Conservation (phyloP, 1,140 invertebrate species). For the Drosophila hydei region DNA sequence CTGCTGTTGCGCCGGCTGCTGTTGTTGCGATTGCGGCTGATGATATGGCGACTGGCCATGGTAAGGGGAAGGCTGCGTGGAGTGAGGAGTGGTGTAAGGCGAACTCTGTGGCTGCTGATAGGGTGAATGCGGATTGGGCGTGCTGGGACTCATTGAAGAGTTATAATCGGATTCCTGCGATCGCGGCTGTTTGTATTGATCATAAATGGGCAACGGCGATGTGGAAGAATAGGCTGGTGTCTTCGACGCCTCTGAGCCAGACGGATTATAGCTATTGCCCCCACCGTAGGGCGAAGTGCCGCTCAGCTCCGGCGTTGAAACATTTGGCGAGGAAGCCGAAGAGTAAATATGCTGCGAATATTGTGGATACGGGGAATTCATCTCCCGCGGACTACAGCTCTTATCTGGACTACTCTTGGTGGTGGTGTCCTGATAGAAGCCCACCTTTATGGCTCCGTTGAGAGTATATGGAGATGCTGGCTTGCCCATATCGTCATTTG, state of each 20-base stretch:
- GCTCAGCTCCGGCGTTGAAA: constrained; percentile 78
- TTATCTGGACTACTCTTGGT: constrained; percentile 90
- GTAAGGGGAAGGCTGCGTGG: constrained; percentile 79
- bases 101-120: constrained; percentile 83
- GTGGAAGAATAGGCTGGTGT: constrained; percentile 80
- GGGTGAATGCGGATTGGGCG: constrained; percentile 81
- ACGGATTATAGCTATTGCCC: constrained; percentile 74
- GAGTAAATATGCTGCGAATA: constrained; percentile 87
- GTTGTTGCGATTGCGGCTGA: constrained; percentile 56
- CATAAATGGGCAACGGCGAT: constrained; percentile 84
- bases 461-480: constrained; percentile 87
- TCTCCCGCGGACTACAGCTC: constrained; percentile 88
- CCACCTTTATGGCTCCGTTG: constrained; percentile 89
- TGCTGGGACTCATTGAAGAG: constrained; percentile 83
- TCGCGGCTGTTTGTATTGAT: constrained; percentile 84
- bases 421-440: constrained; percentile 91
- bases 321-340: constrained; percentile 84
- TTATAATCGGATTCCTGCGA: constrained; percentile 83
- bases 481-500: constrained; percentile 86
- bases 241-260: constrained; percentile 78
- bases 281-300: constrained; percentile 79
- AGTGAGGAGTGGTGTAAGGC: constrained; percentile 83
- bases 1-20: constrained; percentile 19
- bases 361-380: constrained; percentile 86
- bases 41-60: constrained; percentile 84